Evolutionary conservation across 2,113 vertebrate species (phyloP).

Genomic region (Colossoma macropomum): DNA sequence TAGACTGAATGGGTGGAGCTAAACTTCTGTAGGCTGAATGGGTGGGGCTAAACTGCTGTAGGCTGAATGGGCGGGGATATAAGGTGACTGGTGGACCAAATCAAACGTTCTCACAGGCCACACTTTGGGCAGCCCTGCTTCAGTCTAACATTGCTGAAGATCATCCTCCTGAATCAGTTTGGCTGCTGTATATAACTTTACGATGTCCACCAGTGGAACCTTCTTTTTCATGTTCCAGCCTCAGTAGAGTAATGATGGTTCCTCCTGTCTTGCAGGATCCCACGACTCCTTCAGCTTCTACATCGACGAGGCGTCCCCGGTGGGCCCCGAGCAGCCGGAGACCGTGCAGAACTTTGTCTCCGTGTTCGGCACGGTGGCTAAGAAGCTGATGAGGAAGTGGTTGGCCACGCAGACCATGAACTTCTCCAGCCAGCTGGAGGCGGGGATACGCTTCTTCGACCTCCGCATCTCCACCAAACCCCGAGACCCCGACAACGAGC

Average conservation of each 20-base stretch:
- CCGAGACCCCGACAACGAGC: constrained; percentile 94
- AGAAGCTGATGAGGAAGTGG: constrained; percentile 98
- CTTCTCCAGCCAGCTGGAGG: constrained; percentile 90
- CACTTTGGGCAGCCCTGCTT: no score
- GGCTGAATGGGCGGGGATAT: no score
- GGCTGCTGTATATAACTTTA: no score
- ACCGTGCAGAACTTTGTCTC: constrained; percentile 98
- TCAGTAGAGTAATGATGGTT: background rate
- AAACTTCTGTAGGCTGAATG: no score
- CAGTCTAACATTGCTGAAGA: no score
- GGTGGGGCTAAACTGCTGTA: no score
- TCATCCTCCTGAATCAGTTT: no score
- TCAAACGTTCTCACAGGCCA: no score
- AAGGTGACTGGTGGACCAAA: no score
- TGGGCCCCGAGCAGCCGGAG: constrained; percentile 95
- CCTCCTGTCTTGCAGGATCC: constrained; percentile 81
- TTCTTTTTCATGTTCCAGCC: no score
- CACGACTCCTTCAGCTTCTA: constrained; percentile 99
- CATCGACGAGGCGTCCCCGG: constrained; percentile 96
- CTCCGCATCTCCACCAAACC: constrained; percentile 98
- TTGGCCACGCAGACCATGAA: constrained; percentile 98
- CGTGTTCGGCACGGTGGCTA: constrained; percentile 96
- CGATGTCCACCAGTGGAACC: no score
- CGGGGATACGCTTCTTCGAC: constrained; percentile 95
- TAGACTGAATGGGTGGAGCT: no score